These are phyloP conservation scores for Zootermopsis nevadensis DNA, from an alignment of 2,888 invertebrate species.

Conservation along the genomic window DNA sequence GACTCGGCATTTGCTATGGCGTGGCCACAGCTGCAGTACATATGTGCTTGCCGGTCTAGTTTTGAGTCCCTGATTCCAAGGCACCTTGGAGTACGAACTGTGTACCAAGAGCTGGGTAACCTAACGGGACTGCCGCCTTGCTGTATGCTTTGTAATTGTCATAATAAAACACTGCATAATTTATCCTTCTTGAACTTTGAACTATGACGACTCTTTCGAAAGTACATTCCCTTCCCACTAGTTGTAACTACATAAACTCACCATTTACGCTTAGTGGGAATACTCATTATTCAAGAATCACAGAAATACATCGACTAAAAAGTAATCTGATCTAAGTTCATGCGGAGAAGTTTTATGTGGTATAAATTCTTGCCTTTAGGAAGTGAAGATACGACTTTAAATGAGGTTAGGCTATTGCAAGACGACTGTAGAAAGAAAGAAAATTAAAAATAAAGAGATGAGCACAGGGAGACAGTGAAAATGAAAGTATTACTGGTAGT, in stretches of 20 bases:
- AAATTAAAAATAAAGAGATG: background rate
- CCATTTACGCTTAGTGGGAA: background rate
- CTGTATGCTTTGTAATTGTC: background rate
- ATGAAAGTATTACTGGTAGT: background rate
- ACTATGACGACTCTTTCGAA: background rate
- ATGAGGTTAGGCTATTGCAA: conserved; percentile 5
- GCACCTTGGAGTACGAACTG: background rate
- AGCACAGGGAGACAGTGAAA: background rate
- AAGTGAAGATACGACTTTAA: background rate
- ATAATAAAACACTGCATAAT: background rate
- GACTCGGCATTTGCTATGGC: no score
- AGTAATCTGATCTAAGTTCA: background rate
- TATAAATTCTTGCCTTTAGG: background rate
- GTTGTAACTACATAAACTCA: background rate
- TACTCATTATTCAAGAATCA: background rate
- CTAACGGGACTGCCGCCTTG: background rate
- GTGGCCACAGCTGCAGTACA: no score
- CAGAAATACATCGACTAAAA: background rate
- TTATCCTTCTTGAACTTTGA: background rate
- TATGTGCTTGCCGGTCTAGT: no score
- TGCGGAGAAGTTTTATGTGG: background rate
- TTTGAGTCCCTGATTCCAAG: no score
- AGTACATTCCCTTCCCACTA: background rate
- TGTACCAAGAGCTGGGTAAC: background rate
- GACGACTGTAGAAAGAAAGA: background rate